A percentile compares a stretch with the other conserved stretches of the same genome.
phyloP scores from a whole-genome alignment of 2,797 vertebrate genomes.

The Leptatherina wallacei region DNA sequence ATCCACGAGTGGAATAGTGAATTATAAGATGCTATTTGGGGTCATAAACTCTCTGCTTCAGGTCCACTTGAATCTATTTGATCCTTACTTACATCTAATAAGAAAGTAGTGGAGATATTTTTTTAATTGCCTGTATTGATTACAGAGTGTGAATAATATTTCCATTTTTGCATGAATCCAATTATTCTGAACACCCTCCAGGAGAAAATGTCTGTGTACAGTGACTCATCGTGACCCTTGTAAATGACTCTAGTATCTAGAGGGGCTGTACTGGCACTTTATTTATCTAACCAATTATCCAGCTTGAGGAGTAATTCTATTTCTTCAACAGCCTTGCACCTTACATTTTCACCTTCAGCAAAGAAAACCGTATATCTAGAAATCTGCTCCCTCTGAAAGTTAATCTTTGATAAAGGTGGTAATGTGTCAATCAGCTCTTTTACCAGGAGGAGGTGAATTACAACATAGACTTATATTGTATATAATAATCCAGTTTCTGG shows the following conservation, averaged over 20 bases:
- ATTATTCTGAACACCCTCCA: conserved; percentile 40
- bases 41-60: too few relatives aligned
- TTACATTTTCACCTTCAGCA: background rate
- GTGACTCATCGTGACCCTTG: conserved; percentile 25
- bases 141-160: conserved; percentile 21
- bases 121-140: too few relatives aligned
- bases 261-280: conserved; percentile 28
- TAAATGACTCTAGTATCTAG: conserved; percentile 28
- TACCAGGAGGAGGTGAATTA: too few relatives aligned
- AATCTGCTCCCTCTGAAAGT: background rate
- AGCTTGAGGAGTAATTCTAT: conserved; percentile 16
- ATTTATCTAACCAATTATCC: conserved; percentile 49
- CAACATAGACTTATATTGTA: too few relatives aligned
- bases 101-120: too few relatives aligned
- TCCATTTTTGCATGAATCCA: conserved; percentile 41
- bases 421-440: too few relatives aligned
- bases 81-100: too few relatives aligned
- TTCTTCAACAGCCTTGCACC: background rate
- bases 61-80: too few relatives aligned
- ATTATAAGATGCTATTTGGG: too few relatives aligned
- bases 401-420: too few relatives aligned
- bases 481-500: too few relatives aligned
- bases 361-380: background rate
- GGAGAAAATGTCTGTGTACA: conserved; percentile 44
- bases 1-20: too few relatives aligned